Conservation (phyloP, 2,888 invertebrate species). For the Chrysolina oricalcia region DNA sequence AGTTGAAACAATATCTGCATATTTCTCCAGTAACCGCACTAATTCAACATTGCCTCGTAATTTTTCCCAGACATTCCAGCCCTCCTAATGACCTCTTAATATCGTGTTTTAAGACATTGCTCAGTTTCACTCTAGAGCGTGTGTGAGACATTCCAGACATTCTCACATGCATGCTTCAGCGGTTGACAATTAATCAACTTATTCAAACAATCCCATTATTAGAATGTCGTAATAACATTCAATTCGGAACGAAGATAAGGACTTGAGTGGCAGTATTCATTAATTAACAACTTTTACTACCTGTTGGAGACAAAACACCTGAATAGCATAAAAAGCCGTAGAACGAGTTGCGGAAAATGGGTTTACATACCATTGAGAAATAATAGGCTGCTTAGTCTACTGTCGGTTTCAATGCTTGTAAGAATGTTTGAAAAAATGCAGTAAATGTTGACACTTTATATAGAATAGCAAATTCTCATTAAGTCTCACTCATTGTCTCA, state of each 20-base stretch:
- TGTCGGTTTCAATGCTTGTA: not conserved
- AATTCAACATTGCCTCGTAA: too few relatives aligned
- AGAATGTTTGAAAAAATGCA: not conserved
- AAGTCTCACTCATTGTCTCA: too few relatives aligned
- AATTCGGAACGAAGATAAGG: slow-evolving; percentile 20
- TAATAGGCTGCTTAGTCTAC: not conserved
- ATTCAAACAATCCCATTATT: slow-evolving; percentile 28
- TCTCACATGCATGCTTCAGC: slow-evolving; percentile 1
- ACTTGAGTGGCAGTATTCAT: slow-evolving; percentile 18
- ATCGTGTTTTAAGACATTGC: slow-evolving; percentile 8
- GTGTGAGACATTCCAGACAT: slow-evolving; percentile 29
- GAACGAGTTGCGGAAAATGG: slow-evolving; percentile 20
- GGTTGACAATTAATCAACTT: slow-evolving; percentile 12
- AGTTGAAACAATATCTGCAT: too few relatives aligned
- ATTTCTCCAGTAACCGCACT: too few relatives aligned
- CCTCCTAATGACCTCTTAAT: slow-evolving; percentile 11
- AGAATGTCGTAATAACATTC: slow-evolving; percentile 23
- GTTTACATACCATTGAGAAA: not conserved
- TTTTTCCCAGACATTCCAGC: not conserved
- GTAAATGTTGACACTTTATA: too few relatives aligned
- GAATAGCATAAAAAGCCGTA: slow-evolving; percentile 17
- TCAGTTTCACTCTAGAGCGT: slow-evolving; percentile 13
- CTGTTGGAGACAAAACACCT: slow-evolving; percentile 20
- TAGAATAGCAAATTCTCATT: too few relatives aligned
- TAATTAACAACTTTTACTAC: slow-evolving; percentile 19